phyloP scores from a whole-genome alignment of 2,797 vertebrate genomes.

The Ambastaia sidthimunki region DNA sequence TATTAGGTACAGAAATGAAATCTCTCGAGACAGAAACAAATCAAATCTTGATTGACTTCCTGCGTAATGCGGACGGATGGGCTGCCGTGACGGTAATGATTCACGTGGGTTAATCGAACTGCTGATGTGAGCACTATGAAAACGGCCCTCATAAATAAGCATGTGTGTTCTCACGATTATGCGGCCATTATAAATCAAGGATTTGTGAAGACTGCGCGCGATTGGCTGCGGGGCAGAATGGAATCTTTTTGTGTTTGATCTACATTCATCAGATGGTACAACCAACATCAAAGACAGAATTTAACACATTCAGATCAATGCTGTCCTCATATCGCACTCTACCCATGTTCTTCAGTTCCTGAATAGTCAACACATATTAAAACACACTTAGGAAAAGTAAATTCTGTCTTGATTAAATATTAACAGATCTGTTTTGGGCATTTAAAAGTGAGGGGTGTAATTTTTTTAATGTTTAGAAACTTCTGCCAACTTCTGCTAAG shows the following conservation, averaged over 20 bases:
- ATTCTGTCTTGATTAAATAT: slow-evolving; percentile 21
- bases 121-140: slow-evolving; percentile 29
- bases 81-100: slow-evolving; percentile 10
- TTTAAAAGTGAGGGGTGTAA: not conserved
- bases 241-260: slow-evolving; percentile 53
- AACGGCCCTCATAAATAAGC: slow-evolving; percentile 19
- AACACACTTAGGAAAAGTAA: slow-evolving; percentile 29
- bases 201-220: slow-evolving; percentile 35
- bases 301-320: slow-evolving; percentile 5
- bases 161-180: slow-evolving; percentile 18
- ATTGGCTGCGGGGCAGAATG: slow-evolving; percentile 44
- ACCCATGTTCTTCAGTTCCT: slow-evolving; percentile 36
- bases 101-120: slow-evolving; percentile 26
- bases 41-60: slow-evolving; percentile 38
- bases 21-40: not conserved
- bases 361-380: slow-evolving; percentile 48
- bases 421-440: not conserved
- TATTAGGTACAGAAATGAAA: slow-evolving; percentile 25
- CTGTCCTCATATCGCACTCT: slow-evolving; percentile 1
- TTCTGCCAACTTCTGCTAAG: no score
- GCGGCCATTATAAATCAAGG: slow-evolving; percentile 55
- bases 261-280: slow-evolving; percentile 34
- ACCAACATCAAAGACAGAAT: slow-evolving; percentile 56
- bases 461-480: not conserved
- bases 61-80: slow-evolving; percentile 9